Evolutionary conservation across 2,797 vertebrate species (phyloP), one percentile per base, ranked within the genome.

Genomic region (Eptatretus atami): DNA sequence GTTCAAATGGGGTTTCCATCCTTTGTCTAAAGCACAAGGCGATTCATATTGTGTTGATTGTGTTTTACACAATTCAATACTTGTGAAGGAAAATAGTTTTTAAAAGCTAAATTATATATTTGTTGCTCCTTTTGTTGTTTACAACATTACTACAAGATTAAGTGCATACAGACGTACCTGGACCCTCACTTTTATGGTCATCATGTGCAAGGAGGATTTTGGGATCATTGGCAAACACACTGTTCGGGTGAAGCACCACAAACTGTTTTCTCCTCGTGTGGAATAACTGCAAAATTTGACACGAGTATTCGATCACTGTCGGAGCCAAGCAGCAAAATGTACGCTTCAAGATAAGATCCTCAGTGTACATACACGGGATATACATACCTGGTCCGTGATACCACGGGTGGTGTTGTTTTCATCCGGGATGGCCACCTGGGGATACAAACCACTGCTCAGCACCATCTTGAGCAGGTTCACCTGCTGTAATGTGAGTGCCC

Each of bases 211-310:
- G 81, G 15, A 93, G 71, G 44, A 82, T 77, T 69, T 86, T 82
- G 0, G 82, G 82, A 68, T 73, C 78, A 66, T 63, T 74, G 66
- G 81, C 72, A 4, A 93, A 93, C 70, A 92, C 72, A 0, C 78
- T 82, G 66, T 82, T 86, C 0, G 86, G 87, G 65, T 94, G 86
- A 63, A 86, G 79, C 61, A 84, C 79, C 0, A 83, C 71, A 0
- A 84, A 83, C n/a, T 82, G 81, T 71, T 93, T 92, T 69, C 69
- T 80, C 68, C 70, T 78, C 1, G 87, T 94, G 70, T 94, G 87
- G 69, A 94, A 93, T 15, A 94, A 74, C 87, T 92, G 63, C 3
- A 63, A 13, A 1, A 52, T 15, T 44, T 44, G 31, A 44, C 4
- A 44, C 6, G 4, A 8, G 31, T 44, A 44, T 44, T 44, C 6